Base-by-base conservation (phyloP, 2,888 invertebrate species). In the Argynnis bischoffii region DNA sequence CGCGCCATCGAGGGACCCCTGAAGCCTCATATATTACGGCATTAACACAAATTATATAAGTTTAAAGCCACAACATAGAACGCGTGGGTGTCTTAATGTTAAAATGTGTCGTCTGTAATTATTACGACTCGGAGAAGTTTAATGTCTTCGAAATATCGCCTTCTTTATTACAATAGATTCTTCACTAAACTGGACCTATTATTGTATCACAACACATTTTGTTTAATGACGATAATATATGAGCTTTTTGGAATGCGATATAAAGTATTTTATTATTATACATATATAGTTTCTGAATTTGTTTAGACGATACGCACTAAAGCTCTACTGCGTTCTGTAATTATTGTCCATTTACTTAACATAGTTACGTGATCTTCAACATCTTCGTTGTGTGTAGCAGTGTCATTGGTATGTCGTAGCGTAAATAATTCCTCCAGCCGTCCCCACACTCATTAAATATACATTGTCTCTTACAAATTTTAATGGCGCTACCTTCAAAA, bases 21-120 rank as follows among this genome's bases (percentile, higher is more conserved):
- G 84, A 87, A 89, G 82, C 87, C 87, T 87, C 92, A 91, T 92
- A 92, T 92, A 91, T 92, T 92, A 92, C 85, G 74, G 91, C 89
- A 89, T 92, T 92, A 92, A 90, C 92, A 92, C 92, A 92, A 92
- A 91, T 92, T 92, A 92, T 92, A 92, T 90, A 84, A 90, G 86
- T 90, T 90, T 88, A 86, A 80, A 89, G 88, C 85, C 88, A 91
- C 91, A 91, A 91, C 90, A 90, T 86, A 87, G 87, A 79, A 75
- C 79, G 82, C 88, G 92, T 92, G 92, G 92, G 92, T 83, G 91
- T 86, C 84, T 89, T 88, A 88, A 92, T 89, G 90, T 87, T 89
- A 83, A 89, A 91, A 92, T 88, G 90, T 92, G 92, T 92, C 92
- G 90, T 88, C 83, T 83, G 89, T 92, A 92, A 92, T 92, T 92